These are phyloP conservation scores for Isichthys henryi DNA, from an alignment of 2,113 vertebrate species.

Conservation along the genomic window DNA sequence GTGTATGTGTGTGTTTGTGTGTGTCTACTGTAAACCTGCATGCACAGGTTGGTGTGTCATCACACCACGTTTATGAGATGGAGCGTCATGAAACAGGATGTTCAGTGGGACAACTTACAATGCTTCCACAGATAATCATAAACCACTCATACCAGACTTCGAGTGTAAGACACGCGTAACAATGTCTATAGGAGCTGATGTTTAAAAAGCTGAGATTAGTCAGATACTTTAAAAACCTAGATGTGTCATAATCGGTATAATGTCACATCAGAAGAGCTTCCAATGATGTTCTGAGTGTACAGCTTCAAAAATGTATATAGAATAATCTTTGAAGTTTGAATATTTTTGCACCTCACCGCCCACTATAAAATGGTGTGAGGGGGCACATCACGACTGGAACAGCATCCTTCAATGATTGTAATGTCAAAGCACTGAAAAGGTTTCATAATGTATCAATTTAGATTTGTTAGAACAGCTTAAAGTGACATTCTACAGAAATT, in stretches of 20 bases:
- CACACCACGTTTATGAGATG: neutral
- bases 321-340: neutral
- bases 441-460: neutral
- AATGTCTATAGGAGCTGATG: neutral
- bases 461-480: neutral
- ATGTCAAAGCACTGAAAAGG: neutral
- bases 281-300: neutral
- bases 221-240: neutral
- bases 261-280: neutral
- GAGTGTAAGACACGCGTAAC: neutral
- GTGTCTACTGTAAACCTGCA: neutral
- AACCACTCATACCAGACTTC: neutral
- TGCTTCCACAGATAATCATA: neutral
- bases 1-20: neutral
- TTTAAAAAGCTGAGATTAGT: neutral
- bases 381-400: neutral
- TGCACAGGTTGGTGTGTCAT: neutral
- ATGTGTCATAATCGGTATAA: neutral
- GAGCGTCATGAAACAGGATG: neutral
- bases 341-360: neutral
- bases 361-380: neutral
- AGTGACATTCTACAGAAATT: neutral
- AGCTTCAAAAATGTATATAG: neutral
- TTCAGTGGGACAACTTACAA: neutral
- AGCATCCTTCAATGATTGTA: neutral